A percentile compares a stretch with the other conserved stretches of the same genome.
phyloP scores from a whole-genome alignment of 2,888 invertebrate genomes.

The Heliconius ethilla region DNA sequence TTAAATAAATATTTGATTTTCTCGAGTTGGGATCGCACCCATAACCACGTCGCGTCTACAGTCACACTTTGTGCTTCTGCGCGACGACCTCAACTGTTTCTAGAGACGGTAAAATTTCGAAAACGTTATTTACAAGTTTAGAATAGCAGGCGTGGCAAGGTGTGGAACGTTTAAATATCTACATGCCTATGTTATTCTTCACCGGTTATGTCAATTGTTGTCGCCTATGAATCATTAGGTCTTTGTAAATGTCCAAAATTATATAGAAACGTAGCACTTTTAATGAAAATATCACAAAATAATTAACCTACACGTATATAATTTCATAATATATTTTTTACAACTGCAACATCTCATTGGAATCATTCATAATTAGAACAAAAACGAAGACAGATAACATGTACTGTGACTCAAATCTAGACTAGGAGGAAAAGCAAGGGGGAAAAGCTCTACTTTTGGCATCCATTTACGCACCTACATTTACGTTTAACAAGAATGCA shows the following conservation, averaged over 20 bases:
- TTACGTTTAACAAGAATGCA: constrained; percentile 23
- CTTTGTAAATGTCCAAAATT: background rate
- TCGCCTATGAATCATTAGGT: background rate
- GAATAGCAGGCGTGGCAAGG: constrained; percentile 37
- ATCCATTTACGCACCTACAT: background rate
- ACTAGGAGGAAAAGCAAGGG: background rate
- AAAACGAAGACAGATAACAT: background rate
- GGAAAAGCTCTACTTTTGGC: background rate
- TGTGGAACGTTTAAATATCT: constrained; percentile 35
- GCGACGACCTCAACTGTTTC: background rate
- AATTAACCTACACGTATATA: background rate
- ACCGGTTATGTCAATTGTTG: constrained; percentile 18
- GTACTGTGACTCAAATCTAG: background rate
- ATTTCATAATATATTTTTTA: background rate
- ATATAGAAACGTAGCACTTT: background rate
- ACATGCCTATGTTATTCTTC: constrained; percentile 29
- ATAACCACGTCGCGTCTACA: too few species aligned
- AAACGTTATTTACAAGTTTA: constrained; percentile 21
- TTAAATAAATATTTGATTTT: too few species aligned
- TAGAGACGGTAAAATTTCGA: constrained; percentile 26
- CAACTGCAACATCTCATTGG: background rate
- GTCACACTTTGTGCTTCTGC: too few species aligned
- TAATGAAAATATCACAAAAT: background rate
- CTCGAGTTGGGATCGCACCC: too few species aligned
- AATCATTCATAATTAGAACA: background rate